These are phyloP conservation scores for Scomber japonicus DNA, from an alignment of 2,113 vertebrate genomes.

Conservation along the genomic window DNA sequence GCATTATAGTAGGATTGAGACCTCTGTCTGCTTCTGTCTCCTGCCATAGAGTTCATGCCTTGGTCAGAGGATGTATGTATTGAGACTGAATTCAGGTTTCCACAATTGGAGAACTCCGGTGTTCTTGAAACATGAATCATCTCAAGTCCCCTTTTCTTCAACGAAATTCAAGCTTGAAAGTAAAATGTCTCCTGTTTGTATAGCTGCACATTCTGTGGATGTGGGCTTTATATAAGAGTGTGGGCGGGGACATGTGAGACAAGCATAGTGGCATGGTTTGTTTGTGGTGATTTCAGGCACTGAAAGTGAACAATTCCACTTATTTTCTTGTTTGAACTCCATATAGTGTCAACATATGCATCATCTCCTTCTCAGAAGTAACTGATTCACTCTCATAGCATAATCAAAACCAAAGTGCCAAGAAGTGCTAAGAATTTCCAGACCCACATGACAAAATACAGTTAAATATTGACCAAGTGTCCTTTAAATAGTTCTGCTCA, in stretches of 20 bases:
- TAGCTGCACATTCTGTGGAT: background rate
- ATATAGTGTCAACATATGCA: background rate
- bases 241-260: constrained; percentile 47
- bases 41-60: constrained; percentile 40
- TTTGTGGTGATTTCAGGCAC: constrained; percentile 57
- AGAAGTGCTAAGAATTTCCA: background rate
- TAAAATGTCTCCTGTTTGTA: constrained; percentile 8
- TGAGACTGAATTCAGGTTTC: constrained; percentile 51
- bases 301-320: constrained; percentile 45
- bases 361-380: constrained; percentile 48
- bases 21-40: constrained; percentile 61
- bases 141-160: constrained; percentile 6
- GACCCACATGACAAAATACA: background rate
- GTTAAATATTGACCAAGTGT: background rate
- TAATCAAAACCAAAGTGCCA: background rate
- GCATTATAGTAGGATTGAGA: constrained; percentile 72
- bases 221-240: constrained; percentile 61
- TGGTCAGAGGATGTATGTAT: constrained; percentile 38
- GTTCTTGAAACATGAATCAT: constrained; percentile 75
- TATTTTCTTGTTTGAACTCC: constrained; percentile 27
- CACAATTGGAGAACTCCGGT: constrained; percentile 62
- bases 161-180: background rate
- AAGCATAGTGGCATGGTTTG: constrained; percentile 36
- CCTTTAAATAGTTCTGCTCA: constrained; percentile 4
- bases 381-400: background rate